A percentile compares a stretch with the other conserved stretches of the same genome.
Conservation (phyloP, 2,888 invertebrate genomes). For the Selenia dentaria region DNA sequence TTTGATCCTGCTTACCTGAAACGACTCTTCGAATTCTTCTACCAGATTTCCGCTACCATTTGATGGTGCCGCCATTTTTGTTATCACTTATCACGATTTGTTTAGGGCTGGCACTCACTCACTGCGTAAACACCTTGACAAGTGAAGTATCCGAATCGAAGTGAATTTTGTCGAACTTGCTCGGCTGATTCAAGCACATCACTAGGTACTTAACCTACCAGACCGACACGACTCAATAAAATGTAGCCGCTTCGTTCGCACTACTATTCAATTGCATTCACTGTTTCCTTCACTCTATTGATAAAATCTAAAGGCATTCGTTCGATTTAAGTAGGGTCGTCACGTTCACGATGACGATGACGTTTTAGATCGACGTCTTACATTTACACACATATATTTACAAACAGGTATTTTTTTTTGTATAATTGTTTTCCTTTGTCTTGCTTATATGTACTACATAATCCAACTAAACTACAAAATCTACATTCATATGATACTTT, state of each 20-base stretch:
- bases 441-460: too few relatives aligned
- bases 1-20: constrained; percentile 86
- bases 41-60: constrained; percentile 94
- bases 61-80: constrained; percentile 89
- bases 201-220: too few relatives aligned
- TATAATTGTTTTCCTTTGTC: too few relatives aligned
- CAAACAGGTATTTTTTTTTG: too few relatives aligned
- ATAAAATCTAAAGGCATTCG: background rate
- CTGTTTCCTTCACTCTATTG: constrained; percentile 7
- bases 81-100: constrained; percentile 23
- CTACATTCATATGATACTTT: background rate
- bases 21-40: constrained; percentile 96
- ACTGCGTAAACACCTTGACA: constrained; percentile 1
- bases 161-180: background rate
- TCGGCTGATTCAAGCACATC: constrained; percentile 4
- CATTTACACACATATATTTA: too few relatives aligned
- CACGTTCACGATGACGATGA: background rate
- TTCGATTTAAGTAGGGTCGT: constrained; percentile 13
- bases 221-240: background rate
- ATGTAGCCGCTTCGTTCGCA: constrained; percentile 2
- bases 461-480: too few relatives aligned
- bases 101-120: constrained; percentile 35
- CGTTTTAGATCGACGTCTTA: too few relatives aligned
- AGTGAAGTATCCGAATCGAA: background rate
- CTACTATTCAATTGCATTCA: background rate